A percentile compares a stretch with the other conserved stretches of the same genome.
Evolutionary conservation across 2,113 vertebrate species (phyloP).

Genomic region (Siphamia tubifer): DNA sequence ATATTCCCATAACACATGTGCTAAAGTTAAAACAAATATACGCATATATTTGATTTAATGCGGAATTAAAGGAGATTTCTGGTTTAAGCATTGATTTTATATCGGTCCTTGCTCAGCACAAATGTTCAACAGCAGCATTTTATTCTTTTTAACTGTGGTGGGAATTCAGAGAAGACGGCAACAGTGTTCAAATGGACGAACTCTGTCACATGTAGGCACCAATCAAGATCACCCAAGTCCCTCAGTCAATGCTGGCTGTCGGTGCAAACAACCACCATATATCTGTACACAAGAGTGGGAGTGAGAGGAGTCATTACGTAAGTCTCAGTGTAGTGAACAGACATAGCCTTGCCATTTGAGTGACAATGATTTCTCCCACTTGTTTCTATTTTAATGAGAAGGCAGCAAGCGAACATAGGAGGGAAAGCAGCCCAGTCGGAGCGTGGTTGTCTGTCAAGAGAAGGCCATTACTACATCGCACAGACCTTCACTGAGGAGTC

Average conservation of each 20-base stretch:
- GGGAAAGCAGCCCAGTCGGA: slow-evolving; percentile 21
- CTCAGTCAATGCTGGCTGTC: not conserved
- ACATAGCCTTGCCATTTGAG: slow-evolving; percentile 37
- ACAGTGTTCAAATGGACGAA: not conserved
- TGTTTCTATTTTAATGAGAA: slow-evolving; percentile 63
- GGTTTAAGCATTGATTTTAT: too few species aligned
- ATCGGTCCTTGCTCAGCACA: too few species aligned
- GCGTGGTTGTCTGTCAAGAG: slow-evolving; percentile 35
- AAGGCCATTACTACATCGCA: slow-evolving; percentile 7
- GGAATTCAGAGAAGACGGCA: not conserved
- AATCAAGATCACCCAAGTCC: not conserved
- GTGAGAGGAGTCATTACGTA: not conserved
- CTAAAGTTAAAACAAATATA: too few species aligned
- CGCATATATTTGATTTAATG: too few species aligned
- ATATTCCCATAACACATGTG: too few species aligned
- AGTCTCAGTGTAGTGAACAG: slow-evolving; percentile 13
- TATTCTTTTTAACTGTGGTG: too few species aligned
- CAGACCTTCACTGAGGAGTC: slow-evolving; percentile 7
- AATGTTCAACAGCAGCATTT: too few species aligned
- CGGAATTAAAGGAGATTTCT: too few species aligned
- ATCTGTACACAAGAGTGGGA: not conserved
- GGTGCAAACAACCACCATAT: not conserved
- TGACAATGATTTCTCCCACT: slow-evolving; percentile 59
- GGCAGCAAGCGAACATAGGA: slow-evolving; percentile 19
- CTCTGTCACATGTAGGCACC: not conserved